phyloP scores from a whole-genome alignment of 2,113 vertebrate genomes.

The Rynchops niger region DNA sequence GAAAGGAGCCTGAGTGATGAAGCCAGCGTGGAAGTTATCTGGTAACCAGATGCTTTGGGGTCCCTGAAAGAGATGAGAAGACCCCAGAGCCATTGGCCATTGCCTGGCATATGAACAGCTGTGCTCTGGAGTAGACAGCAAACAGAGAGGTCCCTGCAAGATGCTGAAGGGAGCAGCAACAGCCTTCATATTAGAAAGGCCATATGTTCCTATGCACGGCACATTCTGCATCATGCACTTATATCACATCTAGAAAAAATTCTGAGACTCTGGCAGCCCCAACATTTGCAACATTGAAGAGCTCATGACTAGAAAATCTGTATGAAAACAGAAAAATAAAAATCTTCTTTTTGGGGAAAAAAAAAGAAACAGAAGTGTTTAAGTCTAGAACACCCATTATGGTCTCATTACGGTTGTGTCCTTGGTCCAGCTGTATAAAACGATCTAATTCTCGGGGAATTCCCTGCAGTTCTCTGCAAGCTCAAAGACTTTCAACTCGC shows the following conservation, averaged over 20 bases:
- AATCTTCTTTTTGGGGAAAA: background rate
- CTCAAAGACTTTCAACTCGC: background rate
- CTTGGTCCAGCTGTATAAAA: background rate
- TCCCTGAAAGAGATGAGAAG: background rate
- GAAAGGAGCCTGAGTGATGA: background rate
- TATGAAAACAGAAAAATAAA: background rate
- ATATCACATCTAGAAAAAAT: background rate
- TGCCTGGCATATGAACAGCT: background rate
- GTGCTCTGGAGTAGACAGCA: background rate
- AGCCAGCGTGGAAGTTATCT: background rate
- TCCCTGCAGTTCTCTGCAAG: background rate
- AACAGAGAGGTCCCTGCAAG: background rate
- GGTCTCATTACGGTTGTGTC: background rate
- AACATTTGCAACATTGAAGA: background rate
- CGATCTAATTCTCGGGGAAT: background rate
- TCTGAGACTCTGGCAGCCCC: background rate
- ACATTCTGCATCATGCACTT: background rate
- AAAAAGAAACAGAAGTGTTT: background rate
- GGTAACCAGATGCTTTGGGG: background rate
- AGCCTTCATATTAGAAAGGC: background rate
- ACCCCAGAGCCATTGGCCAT: accelerated
- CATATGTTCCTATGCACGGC: background rate
- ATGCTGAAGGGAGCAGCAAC: background rate
- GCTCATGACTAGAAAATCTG: background rate
- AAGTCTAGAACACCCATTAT: background rate